Conservation (phyloP, 92 coral and sea anemone species). For the Epizoanthus illoricatus region DNA sequence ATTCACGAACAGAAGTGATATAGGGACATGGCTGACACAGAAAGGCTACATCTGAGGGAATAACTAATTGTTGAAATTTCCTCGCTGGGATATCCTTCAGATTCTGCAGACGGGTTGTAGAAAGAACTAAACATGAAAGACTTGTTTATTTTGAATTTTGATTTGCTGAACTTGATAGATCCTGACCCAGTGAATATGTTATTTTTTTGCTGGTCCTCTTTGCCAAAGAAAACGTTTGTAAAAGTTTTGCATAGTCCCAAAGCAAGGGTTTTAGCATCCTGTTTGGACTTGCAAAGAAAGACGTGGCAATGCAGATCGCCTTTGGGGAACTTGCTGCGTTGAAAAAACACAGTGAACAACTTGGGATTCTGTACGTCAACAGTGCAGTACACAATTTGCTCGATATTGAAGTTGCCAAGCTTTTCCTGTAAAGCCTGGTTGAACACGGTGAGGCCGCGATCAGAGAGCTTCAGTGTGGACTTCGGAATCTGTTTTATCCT, state of each 20-base stretch:
- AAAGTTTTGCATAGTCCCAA: neutral
- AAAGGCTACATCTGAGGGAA: too few relatives aligned
- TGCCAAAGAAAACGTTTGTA: neutral
- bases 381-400: too few relatives aligned
- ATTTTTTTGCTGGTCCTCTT: neutral
- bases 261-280: neutral
- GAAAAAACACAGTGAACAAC: neutral
- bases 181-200: too few relatives aligned
- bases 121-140: too few relatives aligned
- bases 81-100: too few relatives aligned
- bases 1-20: too few relatives aligned
- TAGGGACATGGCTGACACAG: too few relatives aligned
- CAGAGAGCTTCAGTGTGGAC: slow-evolving; percentile 1
- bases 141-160: too few relatives aligned
- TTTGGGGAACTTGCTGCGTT: neutral
- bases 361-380: too few relatives aligned
- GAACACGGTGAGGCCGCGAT: neutral
- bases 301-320: slow-evolving; percentile 12
- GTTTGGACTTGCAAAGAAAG: slow-evolving; percentile 7
- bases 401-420: neutral
- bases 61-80: too few relatives aligned
- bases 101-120: too few relatives aligned
- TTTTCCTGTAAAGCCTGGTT: neutral
- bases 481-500: neutral
- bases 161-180: too few relatives aligned